Base-by-base conservation (phyloP, 1,140 invertebrate species). In the Bicyclus anynana region DNA sequence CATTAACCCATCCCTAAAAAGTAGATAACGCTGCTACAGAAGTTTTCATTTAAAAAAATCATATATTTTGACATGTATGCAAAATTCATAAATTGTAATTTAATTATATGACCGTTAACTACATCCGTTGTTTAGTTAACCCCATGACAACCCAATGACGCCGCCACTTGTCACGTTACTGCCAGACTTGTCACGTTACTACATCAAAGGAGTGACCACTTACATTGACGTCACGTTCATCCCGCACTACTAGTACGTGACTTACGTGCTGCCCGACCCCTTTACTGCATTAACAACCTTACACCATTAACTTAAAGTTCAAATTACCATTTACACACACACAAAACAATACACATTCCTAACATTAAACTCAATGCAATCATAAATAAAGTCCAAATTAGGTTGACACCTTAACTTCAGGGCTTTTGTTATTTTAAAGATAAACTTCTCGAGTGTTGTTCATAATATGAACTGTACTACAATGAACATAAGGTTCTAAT, bases 171-270 rank as follows among this genome's bases (percentile, higher is more conserved):
- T 40, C 37, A 40, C 37, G 16, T 40, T 14, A 37, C 10, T 37
- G 2, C 9, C 10, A 2, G 10, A 10, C 29, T 33, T 12, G 3
- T 20, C 52, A n/a, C 27, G 33, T 54, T 40, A 29, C 52, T 17
- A n/a, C 20, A 44, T 55, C 20, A 55, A 55, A 55, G 54, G 54
- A 23, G 14, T 56, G 35, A 49, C 54, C 54, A 56, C 54, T 56
- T 49, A 56, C 47, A 56, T 49, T 26, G 54, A 40, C 54, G 20
- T 38, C 50, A 56, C 54, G 54, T 56, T 40, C 37, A 38, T 21
- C 12, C 54, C 49, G 20, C 40, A 13, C 37, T 20, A 42, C 10
- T 42, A 50, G 35, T 56, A 56, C 54, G 54, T 56, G 54, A 56
- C 21, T 35, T 20, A 46, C 26, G 13, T 56, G 46, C 47, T 18